Percentiles rank a stretch among this genome's conserved stretches.
These are phyloP conservation scores for Ochropleura plecta DNA, from an alignment of 2,888 invertebrate species.

Conservation along the genomic window DNA sequence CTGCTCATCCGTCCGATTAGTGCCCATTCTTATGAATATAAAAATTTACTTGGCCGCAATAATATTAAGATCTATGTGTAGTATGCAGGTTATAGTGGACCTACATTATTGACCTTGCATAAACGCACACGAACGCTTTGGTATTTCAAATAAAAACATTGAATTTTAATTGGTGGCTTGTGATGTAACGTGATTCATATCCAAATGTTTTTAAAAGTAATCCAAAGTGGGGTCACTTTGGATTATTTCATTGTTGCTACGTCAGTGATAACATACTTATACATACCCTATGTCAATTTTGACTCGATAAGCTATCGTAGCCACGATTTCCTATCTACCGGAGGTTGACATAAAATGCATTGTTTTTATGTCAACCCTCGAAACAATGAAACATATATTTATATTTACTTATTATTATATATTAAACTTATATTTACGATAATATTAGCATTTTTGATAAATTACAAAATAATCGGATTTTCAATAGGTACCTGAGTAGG, in stretches of 20 bases:
- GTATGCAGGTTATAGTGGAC: background rate
- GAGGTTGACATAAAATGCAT: constrained; percentile 1
- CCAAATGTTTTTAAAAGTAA: constrained; percentile 29
- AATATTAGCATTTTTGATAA: background rate
- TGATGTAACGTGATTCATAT: constrained; percentile 17
- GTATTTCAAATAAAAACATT: constrained; percentile 25
- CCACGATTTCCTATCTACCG: constrained; percentile 27
- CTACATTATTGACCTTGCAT: constrained; percentile 30
- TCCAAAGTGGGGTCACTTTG: no score
- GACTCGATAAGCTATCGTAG: constrained; percentile 43
- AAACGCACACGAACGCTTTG: constrained; percentile 12
- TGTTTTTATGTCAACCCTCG: background rate
- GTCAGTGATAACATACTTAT: background rate
- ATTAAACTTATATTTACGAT: constrained; percentile 5
- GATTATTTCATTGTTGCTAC: constrained; percentile 9
- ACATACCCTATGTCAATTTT: constrained; percentile 16
- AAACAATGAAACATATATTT: constrained; percentile 25
- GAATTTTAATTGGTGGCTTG: constrained; percentile 14
- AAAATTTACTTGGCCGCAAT: background rate
- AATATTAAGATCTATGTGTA: background rate
- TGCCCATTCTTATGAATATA: background rate
- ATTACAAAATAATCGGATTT: constrained; percentile 11
- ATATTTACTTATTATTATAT: no score
- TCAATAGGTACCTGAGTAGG: background rate
- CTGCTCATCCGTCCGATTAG: background rate